Evolutionary conservation across 1,140 invertebrate genomes (phyloP).

Genomic region (Eupristina koningsbergeri): DNA sequence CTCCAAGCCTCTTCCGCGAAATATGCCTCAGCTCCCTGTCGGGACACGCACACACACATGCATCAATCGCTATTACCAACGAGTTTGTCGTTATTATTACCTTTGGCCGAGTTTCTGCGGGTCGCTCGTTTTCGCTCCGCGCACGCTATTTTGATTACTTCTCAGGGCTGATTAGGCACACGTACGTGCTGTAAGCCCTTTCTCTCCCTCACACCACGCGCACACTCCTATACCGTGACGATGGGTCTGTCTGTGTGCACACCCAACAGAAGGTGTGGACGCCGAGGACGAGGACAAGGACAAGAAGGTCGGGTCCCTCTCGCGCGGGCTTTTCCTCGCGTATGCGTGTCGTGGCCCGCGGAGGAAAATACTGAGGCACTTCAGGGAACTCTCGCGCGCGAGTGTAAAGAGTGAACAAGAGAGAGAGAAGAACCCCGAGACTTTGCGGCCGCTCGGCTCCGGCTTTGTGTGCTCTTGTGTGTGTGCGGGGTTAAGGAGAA

Average conservation of each 20-base stretch:
- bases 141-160: neutral
- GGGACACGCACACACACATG: neutral
- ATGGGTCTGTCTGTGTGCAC: too few species aligned
- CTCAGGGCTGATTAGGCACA: too few species aligned
- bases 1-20: constrained; percentile 1
- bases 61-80: neutral
- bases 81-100: neutral
- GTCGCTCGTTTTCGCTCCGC: neutral
- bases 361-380: constrained; percentile 44
- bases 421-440: constrained; percentile 7
- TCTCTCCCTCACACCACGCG: too few species aligned
- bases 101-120: neutral
- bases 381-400: constrained; percentile 49
- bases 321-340: constrained; percentile 25
- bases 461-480: neutral
- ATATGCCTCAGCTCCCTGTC: neutral
- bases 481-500: neutral
- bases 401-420: constrained; percentile 38
- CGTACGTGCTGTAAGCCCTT: too few species aligned
- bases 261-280: neutral
- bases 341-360: constrained; percentile 31
- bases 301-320: constrained; percentile 4
- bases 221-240: too few species aligned
- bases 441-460: neutral
- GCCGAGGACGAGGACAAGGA: neutral